These are phyloP conservation scores for Oncorhynchus keta DNA, from an alignment of 2,113 vertebrate genomes.

Conservation along the genomic window DNA sequence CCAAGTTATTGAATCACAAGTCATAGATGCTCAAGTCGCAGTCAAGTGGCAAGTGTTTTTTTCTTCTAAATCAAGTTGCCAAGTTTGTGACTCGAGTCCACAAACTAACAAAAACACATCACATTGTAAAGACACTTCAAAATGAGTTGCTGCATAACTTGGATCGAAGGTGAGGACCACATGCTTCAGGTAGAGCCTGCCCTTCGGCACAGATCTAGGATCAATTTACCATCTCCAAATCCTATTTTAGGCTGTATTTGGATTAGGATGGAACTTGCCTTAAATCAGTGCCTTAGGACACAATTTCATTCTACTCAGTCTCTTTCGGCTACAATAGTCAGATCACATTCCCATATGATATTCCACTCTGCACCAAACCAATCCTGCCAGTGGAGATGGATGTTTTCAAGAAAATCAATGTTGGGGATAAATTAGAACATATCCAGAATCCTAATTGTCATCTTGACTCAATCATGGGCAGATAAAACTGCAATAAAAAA, in stretches of 20 bases:
- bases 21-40: too few relatives aligned
- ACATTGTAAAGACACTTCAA: too few relatives aligned
- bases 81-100: too few relatives aligned
- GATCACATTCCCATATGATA: background rate
- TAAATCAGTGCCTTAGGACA: background rate
- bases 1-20: too few relatives aligned
- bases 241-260: background rate
- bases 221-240: background rate
- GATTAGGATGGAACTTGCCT: background rate
- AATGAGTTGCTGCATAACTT: background rate
- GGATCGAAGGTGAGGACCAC: background rate
- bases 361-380: background rate
- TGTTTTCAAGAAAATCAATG: slow-evolving; percentile 37
- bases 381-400: background rate
- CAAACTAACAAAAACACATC: too few relatives aligned
- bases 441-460: slow-evolving; percentile 21
- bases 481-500: slow-evolving; percentile 44
- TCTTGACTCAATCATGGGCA: slow-evolving; percentile 35
- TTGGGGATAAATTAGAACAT: slow-evolving; percentile 39
- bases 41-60: too few relatives aligned
- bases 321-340: background rate
- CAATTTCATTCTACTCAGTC: background rate
- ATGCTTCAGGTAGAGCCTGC: background rate
- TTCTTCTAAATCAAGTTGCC: too few relatives aligned
- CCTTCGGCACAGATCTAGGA: background rate